Percentiles rank a stretch among this genome's conserved stretches.
phyloP scores from a whole-genome alignment of 2,113 vertebrate genomes.

The Emydura subglobosa region DNA sequence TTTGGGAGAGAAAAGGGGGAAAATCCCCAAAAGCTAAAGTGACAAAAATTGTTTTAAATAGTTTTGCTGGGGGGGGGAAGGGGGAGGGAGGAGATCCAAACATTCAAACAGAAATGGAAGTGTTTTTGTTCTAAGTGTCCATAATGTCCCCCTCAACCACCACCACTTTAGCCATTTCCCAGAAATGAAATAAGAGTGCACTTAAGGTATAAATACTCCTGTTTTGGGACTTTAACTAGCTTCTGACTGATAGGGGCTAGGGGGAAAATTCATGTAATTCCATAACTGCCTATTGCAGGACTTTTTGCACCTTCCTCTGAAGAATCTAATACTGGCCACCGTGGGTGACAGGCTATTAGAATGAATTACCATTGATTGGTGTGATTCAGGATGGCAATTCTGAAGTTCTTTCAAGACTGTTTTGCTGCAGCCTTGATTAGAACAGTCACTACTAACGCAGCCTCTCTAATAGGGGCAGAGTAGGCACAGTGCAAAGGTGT shows the following conservation, averaged over 20 bases:
- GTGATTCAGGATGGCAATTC: neutral
- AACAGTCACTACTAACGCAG: neutral
- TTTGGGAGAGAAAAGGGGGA: neutral
- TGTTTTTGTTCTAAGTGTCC: neutral
- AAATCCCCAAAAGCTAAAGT: neutral
- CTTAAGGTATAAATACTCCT: neutral
- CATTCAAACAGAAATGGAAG: no score
- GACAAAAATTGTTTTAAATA: neutral
- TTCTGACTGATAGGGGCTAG: rapidly evolving
- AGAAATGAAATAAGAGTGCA: neutral
- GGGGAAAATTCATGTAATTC: neutral
- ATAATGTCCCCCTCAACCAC: neutral
- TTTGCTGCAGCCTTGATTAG: neutral
- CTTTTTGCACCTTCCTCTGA: neutral
- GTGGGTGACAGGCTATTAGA: neutral
- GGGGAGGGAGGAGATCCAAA: no score
- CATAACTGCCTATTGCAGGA: neutral
- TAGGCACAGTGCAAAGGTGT: neutral
- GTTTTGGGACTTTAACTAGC: neutral
- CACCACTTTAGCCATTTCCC: neutral
- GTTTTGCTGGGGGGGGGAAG: no score
- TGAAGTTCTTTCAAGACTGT: neutral
- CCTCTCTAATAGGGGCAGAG: neutral
- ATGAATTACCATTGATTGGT: neutral
- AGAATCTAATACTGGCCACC: neutral